These are phyloP conservation scores for Biston betularia DNA, from an alignment of 2,888 invertebrate species.

Conservation along the genomic window DNA sequence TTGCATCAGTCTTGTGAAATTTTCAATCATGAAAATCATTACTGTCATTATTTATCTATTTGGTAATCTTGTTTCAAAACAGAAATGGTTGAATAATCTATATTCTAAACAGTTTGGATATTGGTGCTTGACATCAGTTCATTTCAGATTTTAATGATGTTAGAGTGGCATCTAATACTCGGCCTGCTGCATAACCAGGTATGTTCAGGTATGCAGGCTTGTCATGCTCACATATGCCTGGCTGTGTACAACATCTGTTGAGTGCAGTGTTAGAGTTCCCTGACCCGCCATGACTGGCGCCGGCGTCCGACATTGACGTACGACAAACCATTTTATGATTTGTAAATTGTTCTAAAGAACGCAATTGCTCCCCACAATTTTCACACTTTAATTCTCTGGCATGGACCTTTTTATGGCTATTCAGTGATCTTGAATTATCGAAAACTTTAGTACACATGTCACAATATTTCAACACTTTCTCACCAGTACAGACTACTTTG, in stretches of 20 bases:
- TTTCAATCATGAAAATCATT: slow-evolving; percentile 83
- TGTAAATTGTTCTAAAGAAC: slow-evolving; percentile 82
- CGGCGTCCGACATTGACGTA: slow-evolving; percentile 64
- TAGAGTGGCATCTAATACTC: slow-evolving; percentile 80
- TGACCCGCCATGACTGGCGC: slow-evolving; percentile 64
- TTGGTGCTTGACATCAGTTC: slow-evolving; percentile 71
- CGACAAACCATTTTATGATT: slow-evolving; percentile 83
- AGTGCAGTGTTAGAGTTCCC: slow-evolving; percentile 51
- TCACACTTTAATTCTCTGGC: slow-evolving; percentile 84
- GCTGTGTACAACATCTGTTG: slow-evolving; percentile 79
- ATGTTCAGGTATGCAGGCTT: slow-evolving; percentile 84
- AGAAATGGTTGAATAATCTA: slow-evolving; percentile 63
- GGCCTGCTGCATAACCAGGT: slow-evolving; percentile 79
- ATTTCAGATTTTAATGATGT: slow-evolving; percentile 81
- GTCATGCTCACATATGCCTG: slow-evolving; percentile 83
- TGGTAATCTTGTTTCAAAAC: slow-evolving; percentile 79
- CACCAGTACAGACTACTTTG: slow-evolving; percentile 83
- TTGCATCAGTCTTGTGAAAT: slow-evolving; percentile 87
- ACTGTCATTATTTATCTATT: slow-evolving; percentile 78
- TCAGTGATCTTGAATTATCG: slow-evolving; percentile 83
- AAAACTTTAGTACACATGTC: slow-evolving; percentile 86
- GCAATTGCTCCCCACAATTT: slow-evolving; percentile 81
- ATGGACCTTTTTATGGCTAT: slow-evolving; percentile 85
- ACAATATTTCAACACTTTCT: slow-evolving; percentile 82
- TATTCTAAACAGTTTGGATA: slow-evolving; percentile 49